These are phyloP conservation scores for Heteractis magnifica DNA, from an alignment of 92 coral and sea anemone species.

Conservation along the genomic window DNA sequence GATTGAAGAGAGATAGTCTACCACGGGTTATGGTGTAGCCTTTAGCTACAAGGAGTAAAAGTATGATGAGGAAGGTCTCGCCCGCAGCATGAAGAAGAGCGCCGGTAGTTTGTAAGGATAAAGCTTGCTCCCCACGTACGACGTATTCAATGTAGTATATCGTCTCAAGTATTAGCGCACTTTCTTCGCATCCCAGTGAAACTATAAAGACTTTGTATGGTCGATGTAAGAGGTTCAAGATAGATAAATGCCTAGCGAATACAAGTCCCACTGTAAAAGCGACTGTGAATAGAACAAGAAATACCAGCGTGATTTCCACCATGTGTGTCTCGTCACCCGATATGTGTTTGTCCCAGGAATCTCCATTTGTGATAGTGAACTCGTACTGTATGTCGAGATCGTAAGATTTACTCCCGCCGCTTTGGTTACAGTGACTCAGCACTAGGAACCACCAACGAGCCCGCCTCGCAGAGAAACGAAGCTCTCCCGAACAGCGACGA, in stretches of 20 bases:
- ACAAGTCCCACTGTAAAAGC: constrained; percentile 17
- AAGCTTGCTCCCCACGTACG: constrained; percentile 20
- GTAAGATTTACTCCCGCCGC: constrained; percentile 18
- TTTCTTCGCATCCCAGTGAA: constrained; percentile 42
- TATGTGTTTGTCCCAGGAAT: constrained; percentile 58
- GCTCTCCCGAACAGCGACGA: constrained; percentile 61
- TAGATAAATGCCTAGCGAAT: constrained; percentile 37
- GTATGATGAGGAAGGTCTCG: constrained; percentile 42
- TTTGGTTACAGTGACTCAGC: constrained; percentile 57
- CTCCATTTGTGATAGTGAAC: constrained; percentile 60
- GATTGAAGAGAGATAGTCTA: constrained; percentile 28
- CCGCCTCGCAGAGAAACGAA: constrained; percentile 34
- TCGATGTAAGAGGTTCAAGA: constrained; percentile 44
- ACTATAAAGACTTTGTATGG: constrained; percentile 54
- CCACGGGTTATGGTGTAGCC: constrained; percentile 72
- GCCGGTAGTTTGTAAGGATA: constrained; percentile 19
- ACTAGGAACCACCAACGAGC: constrained; percentile 72
- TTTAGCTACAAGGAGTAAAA: constrained; percentile 53
- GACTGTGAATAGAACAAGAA: constrained; percentile 26
- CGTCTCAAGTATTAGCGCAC: constrained; percentile 39
- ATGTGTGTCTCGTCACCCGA: constrained; percentile 56
- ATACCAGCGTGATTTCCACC: constrained; percentile 29
- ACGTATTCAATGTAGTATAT: constrained; percentile 37
- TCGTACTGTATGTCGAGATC: constrained; percentile 50
- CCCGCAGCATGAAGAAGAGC: constrained; percentile 55